Evolutionary conservation across 2,888 invertebrate species (phyloP), one percentile per base, ranked within the genome.

Genomic region (Perdita meconis): DNA sequence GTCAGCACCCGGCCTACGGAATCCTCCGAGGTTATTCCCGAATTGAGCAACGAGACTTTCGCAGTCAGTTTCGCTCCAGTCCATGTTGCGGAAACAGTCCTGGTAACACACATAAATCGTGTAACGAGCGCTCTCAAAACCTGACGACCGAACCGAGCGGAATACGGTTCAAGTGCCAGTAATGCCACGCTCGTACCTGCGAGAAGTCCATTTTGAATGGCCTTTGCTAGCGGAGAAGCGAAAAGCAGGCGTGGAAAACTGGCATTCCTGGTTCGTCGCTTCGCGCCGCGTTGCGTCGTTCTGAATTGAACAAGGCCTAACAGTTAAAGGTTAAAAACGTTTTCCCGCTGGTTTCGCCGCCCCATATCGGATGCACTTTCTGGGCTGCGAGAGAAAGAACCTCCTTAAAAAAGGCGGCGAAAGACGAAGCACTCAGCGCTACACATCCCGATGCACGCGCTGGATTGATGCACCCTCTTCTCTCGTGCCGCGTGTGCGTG

Each of bases 351-450:
- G 57, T 71, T 63, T 70, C 71, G 38, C 63, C 59, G 36, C 64
- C 42, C 55, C 47, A 42, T 59, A 65, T 65, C 65, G 55, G 42
- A 40, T 69, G 50, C 60, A 61, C 77, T 78, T 69, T 69, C 60
- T 66, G 57, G 67, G 42, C 65, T 42, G 70, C 59, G 34, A 16
- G 56, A 19, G 30, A n/a, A n/a, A n/a, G n/a, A n/a, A n/a, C 44
- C 56, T 22, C 47, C 74, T 69, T 67, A 47, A 74, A 65, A 61
- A 71, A 68, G 53, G 57, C 72, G 84, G 51, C 80, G 88, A 90
- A 89, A 90, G 90, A 91, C 88, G 89, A 88, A 91, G 91, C 91
- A 91, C 92, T 92, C 90, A 91, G 82, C 88, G 83, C 81, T 82
- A 87, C 87, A 84, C 81, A 85, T 88, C 82, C 74, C 76, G 87